phyloP scores from a whole-genome alignment of 1,140 invertebrate species.

The Lepidurus couesii region DNA sequence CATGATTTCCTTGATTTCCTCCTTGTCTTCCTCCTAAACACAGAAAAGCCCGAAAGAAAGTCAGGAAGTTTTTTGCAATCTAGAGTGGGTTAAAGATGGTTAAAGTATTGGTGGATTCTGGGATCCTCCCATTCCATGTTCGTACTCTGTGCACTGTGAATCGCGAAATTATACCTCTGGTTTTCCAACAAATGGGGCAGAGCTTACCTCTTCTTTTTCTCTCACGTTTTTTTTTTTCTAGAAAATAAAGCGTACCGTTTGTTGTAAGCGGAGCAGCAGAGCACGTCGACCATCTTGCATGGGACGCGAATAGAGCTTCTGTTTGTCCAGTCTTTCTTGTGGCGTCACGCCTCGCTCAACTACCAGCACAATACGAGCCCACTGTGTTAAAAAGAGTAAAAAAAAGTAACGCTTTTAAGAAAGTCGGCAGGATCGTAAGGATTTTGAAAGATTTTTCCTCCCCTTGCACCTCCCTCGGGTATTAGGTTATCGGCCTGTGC shows the following conservation, averaged over 20 bases:
- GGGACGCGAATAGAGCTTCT: conserved; percentile 88
- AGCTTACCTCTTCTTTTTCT: no score
- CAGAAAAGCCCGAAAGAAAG: conserved; percentile 35
- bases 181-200: neutral
- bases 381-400: conserved; percentile 52
- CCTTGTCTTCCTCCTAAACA: conserved; percentile 76
- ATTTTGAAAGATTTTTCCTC: neutral
- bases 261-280: conserved; percentile 74
- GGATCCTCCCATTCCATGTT: conserved; percentile 9
- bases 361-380: conserved; percentile 94
- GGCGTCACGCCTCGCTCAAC: conserved; percentile 91
- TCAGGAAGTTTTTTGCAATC: neutral
- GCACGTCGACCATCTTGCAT: conserved; percentile 86
- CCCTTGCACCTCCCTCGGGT: neutral
- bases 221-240: neutral
- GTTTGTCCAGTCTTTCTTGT: conserved; percentile 70
- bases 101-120: conserved; percentile 3
- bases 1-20: conserved; percentile 87
- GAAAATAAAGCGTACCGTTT: conserved; percentile 56
- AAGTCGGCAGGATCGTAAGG: neutral
- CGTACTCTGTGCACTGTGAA: conserved; percentile 36
- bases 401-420: neutral
- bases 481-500: neutral
- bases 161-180: neutral
- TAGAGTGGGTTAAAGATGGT: conserved; percentile 9